Base-by-base conservation (phyloP, 2,113 vertebrate genomes). In the Dolichallabes microphthalmus region DNA sequence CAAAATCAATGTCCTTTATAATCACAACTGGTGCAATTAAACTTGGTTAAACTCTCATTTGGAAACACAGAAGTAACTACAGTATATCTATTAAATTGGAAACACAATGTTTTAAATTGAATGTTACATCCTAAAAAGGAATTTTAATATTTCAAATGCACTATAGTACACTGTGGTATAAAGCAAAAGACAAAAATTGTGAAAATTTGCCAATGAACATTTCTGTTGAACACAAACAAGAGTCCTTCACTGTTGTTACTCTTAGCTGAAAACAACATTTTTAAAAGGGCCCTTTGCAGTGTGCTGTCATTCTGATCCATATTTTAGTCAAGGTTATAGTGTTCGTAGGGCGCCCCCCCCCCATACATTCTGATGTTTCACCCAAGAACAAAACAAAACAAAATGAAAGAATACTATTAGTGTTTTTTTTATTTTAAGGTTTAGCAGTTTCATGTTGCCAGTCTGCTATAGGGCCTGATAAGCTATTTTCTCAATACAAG, bases 381-480 rank as follows among this genome's bases (percentile, higher is more conserved):
- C 22, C 12, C 4, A 52, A 50, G 35, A 75, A 66, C n/a, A 35
- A 55, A 74, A 53, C 60, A 30, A 17, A 53, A 15, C 30, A 45
- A 68, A 63, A 30, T 17, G 32, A 15, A 30, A 45, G n/a, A 68
- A 53, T 58, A 63, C 17, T n/a, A 55, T n/a, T 12, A 25, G 22
- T 39, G 45, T 68, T 85, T 57, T 13, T 50, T 68, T 45, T 45
- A 45, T 39, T 39, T 39, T n/a, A 39, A 39, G 7, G 45, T 66
- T 55, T 3, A 53, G 12, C 14, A 63, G 52, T 63, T 57, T 68
- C 61, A 39, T 17, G 5, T 22, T 53, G 45, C 27, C 60, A 35
- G 12, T 77, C 73, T 11, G 53, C 64, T 53, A 64, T 77, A 85
- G 74, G 19, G 3, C 50, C 50, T 77, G 74, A 55, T 77, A 58